Conservation (phyloP, 2,888 invertebrate species). For the Ophion ventricosus region DNA sequence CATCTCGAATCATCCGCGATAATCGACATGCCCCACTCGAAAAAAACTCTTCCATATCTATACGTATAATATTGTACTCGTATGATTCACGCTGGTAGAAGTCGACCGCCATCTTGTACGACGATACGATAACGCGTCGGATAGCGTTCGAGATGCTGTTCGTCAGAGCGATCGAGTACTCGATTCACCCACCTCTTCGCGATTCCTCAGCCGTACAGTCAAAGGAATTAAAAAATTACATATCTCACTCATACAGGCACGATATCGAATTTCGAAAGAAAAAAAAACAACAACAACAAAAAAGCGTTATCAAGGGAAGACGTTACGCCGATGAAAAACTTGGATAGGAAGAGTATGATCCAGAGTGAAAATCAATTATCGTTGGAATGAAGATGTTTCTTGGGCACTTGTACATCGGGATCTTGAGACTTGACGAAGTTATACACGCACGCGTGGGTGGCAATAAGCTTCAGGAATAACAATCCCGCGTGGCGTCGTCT, state of each 20-base stretch:
- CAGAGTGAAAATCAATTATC: conserved; percentile 1
- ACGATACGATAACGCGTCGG: conserved; percentile 51
- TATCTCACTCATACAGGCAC: neutral
- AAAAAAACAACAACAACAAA: neutral
- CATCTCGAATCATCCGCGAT: conserved; percentile 30
- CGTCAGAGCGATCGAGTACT: conserved; percentile 33
- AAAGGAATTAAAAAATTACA: neutral
- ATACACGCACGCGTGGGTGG: conserved; percentile 15
- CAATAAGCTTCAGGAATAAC: conserved; percentile 50
- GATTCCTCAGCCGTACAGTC: neutral
- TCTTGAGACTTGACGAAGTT: conserved; percentile 34
- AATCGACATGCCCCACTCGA: conserved; percentile 47
- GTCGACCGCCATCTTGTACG: conserved; percentile 56
- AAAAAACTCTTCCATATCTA: conserved; percentile 1
- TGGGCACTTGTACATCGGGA: conserved; percentile 7
- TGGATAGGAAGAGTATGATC: neutral
- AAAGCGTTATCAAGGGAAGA: neutral
- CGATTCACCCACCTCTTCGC: conserved; percentile 7
- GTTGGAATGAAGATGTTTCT: conserved; percentile 27
- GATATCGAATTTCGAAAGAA: neutral
- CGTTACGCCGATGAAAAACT: neutral
- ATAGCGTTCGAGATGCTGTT: conserved; percentile 36
- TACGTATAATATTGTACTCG: neutral
- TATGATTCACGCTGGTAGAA: conserved; percentile 37
- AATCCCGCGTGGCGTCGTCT: conserved; percentile 53